These are phyloP conservation scores for Elysia chlorotica DNA, from an alignment of 1,140 invertebrate genomes.

Conservation along the genomic window DNA sequence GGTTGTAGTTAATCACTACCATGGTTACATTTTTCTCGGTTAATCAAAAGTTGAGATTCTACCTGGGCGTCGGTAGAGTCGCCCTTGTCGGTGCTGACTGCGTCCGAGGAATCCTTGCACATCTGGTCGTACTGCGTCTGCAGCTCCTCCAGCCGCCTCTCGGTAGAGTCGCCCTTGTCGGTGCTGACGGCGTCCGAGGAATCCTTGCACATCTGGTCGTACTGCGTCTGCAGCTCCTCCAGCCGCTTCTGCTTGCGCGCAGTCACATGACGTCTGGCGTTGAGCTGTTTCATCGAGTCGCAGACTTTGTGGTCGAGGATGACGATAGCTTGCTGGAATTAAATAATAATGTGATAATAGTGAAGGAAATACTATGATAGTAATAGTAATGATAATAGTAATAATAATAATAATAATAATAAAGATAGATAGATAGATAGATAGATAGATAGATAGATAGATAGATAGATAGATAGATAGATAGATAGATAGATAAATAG, in stretches of 20 bases:
- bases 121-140: constrained; percentile 59
- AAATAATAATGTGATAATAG: background rate
- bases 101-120: constrained; percentile 57
- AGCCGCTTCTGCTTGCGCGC: constrained; percentile 57
- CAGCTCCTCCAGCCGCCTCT: constrained; percentile 56
- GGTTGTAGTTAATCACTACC: no score
- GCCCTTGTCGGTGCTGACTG: constrained; percentile 56
- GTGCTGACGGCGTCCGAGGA: constrained; percentile 54
- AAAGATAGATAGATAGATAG: no score
- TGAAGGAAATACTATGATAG: no score
- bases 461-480: no score
- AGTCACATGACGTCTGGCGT: constrained; percentile 54
- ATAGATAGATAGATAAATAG: no score
- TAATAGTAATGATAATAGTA: no score
- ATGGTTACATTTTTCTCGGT: no score
- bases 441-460: no score
- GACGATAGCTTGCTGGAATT: constrained; percentile 57
- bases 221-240: constrained; percentile 54
- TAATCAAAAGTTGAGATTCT: no score
- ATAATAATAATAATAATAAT: no score
- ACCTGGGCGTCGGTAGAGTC: constrained; percentile 60
- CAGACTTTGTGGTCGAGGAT: constrained; percentile 61
- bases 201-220: constrained; percentile 60
- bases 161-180: constrained; percentile 60
- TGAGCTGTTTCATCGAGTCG: constrained; percentile 58